Evolutionary conservation across 2,113 vertebrate species (phyloP).

Genomic region (Rhinolophus ferrumequinum): DNA sequence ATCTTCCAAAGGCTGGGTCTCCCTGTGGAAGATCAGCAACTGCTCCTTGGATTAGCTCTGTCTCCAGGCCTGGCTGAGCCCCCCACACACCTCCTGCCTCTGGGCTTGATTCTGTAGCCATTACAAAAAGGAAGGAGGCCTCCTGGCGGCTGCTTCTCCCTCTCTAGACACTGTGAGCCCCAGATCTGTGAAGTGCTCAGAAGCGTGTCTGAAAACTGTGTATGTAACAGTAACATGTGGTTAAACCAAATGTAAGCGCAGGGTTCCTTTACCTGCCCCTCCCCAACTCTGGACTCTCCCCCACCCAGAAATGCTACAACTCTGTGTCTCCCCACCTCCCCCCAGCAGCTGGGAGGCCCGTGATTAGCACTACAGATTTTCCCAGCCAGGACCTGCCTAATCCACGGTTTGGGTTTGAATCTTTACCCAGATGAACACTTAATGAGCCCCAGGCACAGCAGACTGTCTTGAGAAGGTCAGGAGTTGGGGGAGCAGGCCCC

Average conservation of each 20-base stretch:
- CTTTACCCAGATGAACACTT: slow-evolving; percentile 23
- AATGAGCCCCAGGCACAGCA: neutral
- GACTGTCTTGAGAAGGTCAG: neutral
- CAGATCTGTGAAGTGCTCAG: neutral
- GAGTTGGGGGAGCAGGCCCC: neutral
- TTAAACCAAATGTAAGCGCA: neutral
- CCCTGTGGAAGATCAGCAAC: neutral
- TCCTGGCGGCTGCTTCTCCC: neutral
- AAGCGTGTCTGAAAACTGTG: neutral
- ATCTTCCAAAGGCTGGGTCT: neutral
- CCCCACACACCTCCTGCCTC: neutral
- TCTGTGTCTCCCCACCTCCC: too few species aligned
- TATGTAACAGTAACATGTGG: neutral
- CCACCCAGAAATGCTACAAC: neutral
- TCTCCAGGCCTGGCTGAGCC: neutral
- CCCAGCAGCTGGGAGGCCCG: neutral
- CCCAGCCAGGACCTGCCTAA: neutral
- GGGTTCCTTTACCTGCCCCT: neutral
- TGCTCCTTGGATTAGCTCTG: neutral
- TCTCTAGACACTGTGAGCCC: neutral
- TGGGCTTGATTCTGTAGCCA: neutral
- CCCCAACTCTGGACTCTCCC: neutral
- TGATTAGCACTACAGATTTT: slow-evolving; percentile 14
- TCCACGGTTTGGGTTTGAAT: neutral
- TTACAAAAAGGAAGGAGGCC: neutral